Evolutionary conservation across 2,113 vertebrate genomes (phyloP), one percentile per base, ranked within the genome.

Genomic region (Ciconia boyciana): DNA sequence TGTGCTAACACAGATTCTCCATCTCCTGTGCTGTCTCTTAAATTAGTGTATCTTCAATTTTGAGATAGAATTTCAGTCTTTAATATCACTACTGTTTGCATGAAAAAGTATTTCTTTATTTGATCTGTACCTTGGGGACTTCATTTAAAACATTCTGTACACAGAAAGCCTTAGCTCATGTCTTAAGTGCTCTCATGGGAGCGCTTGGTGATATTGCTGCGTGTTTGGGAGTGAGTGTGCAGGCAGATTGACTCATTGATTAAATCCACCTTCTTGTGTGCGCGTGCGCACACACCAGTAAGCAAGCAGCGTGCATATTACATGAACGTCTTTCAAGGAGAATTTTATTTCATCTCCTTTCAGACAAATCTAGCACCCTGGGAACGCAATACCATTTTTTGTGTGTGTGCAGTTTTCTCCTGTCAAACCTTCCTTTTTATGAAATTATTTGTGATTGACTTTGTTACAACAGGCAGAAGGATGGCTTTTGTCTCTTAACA

Each of bases 231-330:
- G 74, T 22, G 74, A 95, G 68, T 0, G 0, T 62, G 69, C 78
- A 58, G 93, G 87, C 90, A 94, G 92, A 93, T 74, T 83, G 90
- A 80, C 69, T 97, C 87, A 18, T 14, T 93, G 86, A 89, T 97
- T 95, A 92, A 97, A 95, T 61, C 62, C 71, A 87, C 71, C 70
- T 78, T 64, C 94, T 90, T 82, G 82, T 66, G 65, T 79, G 66
- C 2, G 4, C 14, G 3, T 1, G 3, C 76, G 31, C 54, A 44
- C 80, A 26, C 61, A 61, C 36, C 74, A 88, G 58, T 66, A 93
- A 89, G 61, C 68, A 94, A 79, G 46, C 57, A n/a, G n/a, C 49
- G 49, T 83, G 83, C 58, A 4, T 76, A 19, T 84, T 57, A 39
- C 46, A 16, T 39, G 15, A 49, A 72, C 36, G 69, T 60, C 87